Percentiles rank a stretch among this genome's conserved stretches.
Conservation (phyloP, 2,888 invertebrate genomes). For the Thereva unica region DNA sequence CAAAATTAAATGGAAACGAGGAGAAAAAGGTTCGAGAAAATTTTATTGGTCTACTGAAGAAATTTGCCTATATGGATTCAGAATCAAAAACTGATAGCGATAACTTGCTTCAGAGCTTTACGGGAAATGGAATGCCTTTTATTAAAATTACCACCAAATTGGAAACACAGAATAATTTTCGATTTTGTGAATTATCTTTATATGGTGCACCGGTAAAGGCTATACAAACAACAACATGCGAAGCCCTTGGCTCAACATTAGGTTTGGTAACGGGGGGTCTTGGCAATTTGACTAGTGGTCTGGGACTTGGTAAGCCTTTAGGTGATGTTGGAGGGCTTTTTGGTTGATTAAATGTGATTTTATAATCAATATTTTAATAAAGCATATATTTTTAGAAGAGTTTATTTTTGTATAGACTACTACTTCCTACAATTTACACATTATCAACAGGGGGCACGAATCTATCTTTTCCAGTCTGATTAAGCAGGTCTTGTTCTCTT, state of each 20-base stretch:
- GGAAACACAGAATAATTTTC: conserved; percentile 58
- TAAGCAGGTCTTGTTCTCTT: no score
- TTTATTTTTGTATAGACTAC: no score
- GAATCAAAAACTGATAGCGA: conserved; percentile 50
- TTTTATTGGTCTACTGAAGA: conserved; percentile 68
- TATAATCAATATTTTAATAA: no score
- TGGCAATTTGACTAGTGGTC: conserved; percentile 42
- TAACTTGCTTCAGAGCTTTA: conserved; percentile 55
- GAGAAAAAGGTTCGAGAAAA: conserved; percentile 69
- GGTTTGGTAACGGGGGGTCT: conserved; percentile 44
- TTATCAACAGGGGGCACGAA: no score
- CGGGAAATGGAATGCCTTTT: conserved; percentile 59
- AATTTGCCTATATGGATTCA: conserved; percentile 62
- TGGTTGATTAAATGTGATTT: not conserved
- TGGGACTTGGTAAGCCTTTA: conserved; percentile 24
- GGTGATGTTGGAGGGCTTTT: conserved; percentile 38
- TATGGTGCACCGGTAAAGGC: conserved; percentile 52
- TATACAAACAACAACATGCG: conserved; percentile 50
- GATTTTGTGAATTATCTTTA: conserved; percentile 54
- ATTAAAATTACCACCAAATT: conserved; percentile 62
- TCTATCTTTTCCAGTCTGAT: no score
- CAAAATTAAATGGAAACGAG: conserved; percentile 58
- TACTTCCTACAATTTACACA: no score
- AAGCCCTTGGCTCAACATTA: conserved; percentile 43
- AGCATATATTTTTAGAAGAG: no score